Conservation (phyloP, 1,140 invertebrate genomes). For the Aphelenchoides besseyi region DNA sequence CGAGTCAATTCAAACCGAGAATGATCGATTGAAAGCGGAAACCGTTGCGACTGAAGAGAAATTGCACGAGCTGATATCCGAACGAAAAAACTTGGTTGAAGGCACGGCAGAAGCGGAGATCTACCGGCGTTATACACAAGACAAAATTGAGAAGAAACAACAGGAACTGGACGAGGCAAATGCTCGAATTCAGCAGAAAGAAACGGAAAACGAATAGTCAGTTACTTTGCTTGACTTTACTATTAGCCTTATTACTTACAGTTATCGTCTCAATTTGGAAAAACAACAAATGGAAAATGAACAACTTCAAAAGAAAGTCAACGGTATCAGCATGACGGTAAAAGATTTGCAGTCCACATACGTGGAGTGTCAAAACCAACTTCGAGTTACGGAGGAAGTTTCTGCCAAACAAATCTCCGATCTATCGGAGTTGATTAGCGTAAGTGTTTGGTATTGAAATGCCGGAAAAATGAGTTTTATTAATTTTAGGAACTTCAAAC, state of each 20-base stretch:
- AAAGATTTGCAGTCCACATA: slow-evolving; percentile 16
- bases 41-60: not conserved
- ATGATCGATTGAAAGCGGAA: slow-evolving; percentile 2
- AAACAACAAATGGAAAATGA: slow-evolving; percentile 8
- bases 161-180: slow-evolving; percentile 2
- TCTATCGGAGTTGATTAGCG: not conserved
- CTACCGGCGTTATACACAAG: not conserved
- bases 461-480: too few species aligned
- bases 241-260: slow-evolving; percentile 1
- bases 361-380: slow-evolving; percentile 11
- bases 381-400: not conserved
- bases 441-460: too few species aligned
- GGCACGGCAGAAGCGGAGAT: slow-evolving; percentile 1
- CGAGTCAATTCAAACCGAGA: not conserved
- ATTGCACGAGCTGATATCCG: not conserved
- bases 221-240: not conserved
- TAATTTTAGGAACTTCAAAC: not conserved
- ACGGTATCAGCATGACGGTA: slow-evolving; percentile 7
- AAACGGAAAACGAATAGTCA: slow-evolving; percentile 13
- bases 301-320: not conserved
- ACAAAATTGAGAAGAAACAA: slow-evolving; percentile 18
- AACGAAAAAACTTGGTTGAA: slow-evolving; percentile 14
- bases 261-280: not conserved
- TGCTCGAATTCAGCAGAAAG: not conserved
- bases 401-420: slow-evolving; percentile 8